Base-by-base conservation (phyloP, 2,888 invertebrate genomes). In the Anarsia innoxiella region DNA sequence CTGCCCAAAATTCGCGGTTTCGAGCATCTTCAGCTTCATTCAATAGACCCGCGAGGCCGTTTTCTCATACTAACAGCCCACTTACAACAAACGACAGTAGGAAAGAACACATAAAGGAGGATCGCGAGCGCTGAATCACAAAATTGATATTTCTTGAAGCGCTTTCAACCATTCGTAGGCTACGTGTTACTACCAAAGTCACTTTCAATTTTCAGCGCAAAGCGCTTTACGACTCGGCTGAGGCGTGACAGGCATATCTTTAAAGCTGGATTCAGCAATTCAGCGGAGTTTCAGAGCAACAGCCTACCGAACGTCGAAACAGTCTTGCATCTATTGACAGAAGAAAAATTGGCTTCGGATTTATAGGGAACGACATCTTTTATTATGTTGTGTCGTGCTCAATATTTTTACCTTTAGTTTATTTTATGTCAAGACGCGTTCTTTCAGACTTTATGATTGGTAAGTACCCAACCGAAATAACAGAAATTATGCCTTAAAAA, bases 131-230 rank as follows among this genome's bases (percentile, higher is more conserved):
- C 56, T 59, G 57, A 51, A 59, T 56, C 46, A 53, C 54, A 42
- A 69, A 72, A 71, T 72, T 75, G 70, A 75, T 75, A 74, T 72
- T 67, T 57, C 53, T 51, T 51, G 42, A 51, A 66, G 59, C 59
- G 59, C 41, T 66, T 67, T 25, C 56, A 57, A 55, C 57, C 57
- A 57, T 66, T 64, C 58, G 46, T 51, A 38, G 49, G 43, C 64
- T 68, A 74, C 72, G 75, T 76, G 79, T 80, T 76, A 80, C 74
- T 73, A 61, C 76, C 64, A 56, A 71, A 79, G 72, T 71, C 78
- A 78, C 82, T 82, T 82, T 82, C 80, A 80, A 80, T 82, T 80
- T 80, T 65, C 72, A 69, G 61, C 68, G 52, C 65, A 69, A 70
- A 74, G 74, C 78, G 72, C 73, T 79, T 78, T 80, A 80, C 69